phyloP scores from a whole-genome alignment of 1,140 invertebrate genomes.

The Aphis craccivora region DNA sequence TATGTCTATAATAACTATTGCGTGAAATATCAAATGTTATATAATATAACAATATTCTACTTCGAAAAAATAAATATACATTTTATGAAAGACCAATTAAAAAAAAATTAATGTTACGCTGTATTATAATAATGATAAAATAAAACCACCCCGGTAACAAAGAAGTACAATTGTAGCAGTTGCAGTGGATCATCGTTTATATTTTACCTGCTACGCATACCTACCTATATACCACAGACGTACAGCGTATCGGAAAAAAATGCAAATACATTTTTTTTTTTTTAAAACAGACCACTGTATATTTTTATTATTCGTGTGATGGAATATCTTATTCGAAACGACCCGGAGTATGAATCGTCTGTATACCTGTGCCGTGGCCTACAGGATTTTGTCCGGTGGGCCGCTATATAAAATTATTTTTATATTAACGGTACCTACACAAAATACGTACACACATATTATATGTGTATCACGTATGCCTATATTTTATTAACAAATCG shows the following conservation, averaged over 20 bases:
- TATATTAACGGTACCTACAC: neutral
- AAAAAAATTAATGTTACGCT: no score
- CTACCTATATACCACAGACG: neutral
- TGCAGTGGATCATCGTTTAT: neutral
- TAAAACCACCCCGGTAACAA: neutral
- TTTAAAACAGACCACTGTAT: neutral
- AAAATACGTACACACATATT: neutral
- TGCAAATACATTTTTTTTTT: neutral
- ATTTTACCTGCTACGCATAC: neutral
- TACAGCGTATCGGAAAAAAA: neutral
- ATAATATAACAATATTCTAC: neutral
- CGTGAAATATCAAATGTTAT: neutral
- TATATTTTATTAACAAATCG: neutral
- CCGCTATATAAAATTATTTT: neutral
- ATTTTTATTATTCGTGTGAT: neutral
- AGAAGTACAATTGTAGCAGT: neutral
- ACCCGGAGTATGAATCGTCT: neutral
- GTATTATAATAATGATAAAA: neutral
- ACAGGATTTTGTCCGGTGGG: neutral
- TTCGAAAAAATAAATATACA: neutral
- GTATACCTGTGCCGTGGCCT: neutral
- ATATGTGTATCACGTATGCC: no score
- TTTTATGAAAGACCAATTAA: neutral
- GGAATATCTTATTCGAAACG: slow-evolving; percentile 9
- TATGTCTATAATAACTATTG: neutral